A percentile compares a stretch with the other conserved stretches of the same genome.
phyloP scores from a whole-genome alignment of 2,113 vertebrate species.

The Entomyzon cyanotis region DNA sequence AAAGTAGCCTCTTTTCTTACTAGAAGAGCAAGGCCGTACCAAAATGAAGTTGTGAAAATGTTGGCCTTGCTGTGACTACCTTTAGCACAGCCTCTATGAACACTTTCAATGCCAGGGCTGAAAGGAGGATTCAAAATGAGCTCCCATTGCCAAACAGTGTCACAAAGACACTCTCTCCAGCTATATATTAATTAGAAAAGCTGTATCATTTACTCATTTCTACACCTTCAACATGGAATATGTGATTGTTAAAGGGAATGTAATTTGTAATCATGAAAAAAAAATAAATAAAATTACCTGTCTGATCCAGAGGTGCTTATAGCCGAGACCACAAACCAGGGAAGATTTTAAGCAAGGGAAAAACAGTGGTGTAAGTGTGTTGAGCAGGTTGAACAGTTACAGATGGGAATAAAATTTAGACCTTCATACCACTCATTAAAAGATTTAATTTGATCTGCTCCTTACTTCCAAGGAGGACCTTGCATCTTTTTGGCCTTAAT shows the following conservation, averaged over 20 bases:
- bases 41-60: not conserved
- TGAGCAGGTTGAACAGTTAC: not conserved
- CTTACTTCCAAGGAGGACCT: not conserved
- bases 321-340: not conserved
- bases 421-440: not conserved
- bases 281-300: rapidly evolving
- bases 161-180: not conserved
- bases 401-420: not conserved
- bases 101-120: not conserved
- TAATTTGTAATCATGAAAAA: not conserved
- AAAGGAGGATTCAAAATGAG: not conserved
- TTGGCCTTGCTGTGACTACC: not conserved
- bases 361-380: rapidly evolving
- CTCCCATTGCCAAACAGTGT: not conserved
- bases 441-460: not conserved
- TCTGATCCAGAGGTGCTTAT: not conserved
- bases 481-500: not conserved
- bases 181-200: not conserved
- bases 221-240: not conserved
- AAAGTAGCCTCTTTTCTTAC: not conserved
- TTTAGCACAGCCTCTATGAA: not conserved
- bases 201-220: not conserved
- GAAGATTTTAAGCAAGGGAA: not conserved
- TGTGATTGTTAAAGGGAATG: not conserved
- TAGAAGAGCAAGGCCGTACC: not conserved